Percentiles rank a stretch among this genome's conserved stretches.
Conservation (phyloP, 2,797 vertebrate genomes). For the Pelodytes ibericus region DNA sequence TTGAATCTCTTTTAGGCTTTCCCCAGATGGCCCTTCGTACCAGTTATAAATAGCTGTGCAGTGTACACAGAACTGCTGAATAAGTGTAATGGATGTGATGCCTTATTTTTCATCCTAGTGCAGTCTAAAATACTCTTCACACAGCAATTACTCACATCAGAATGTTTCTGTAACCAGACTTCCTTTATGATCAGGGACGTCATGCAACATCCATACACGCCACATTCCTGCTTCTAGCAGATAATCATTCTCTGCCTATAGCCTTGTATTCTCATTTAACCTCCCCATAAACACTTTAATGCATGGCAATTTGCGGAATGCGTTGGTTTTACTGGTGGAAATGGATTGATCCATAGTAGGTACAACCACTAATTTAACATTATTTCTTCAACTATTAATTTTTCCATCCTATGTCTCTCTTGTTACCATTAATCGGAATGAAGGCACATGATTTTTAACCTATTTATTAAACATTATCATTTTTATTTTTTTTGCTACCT, state of each 20-base stretch:
- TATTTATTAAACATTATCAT: too few species aligned
- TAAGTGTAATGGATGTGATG: constrained; percentile 53
- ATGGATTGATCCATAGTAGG: too few species aligned
- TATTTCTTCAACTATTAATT: too few species aligned
- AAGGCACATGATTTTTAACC: too few species aligned
- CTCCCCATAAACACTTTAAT: too few species aligned
- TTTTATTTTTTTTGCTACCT: too few species aligned
- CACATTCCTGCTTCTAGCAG: not conserved
- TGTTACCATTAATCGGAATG: too few species aligned
- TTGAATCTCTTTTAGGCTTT: constrained; percentile 41
- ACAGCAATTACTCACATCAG: constrained; percentile 44
- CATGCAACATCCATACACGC: not conserved
- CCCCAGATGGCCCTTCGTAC: constrained; percentile 51
- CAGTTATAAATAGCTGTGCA: constrained; percentile 47
- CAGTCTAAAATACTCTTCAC: constrained; percentile 47
- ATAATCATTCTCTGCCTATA: not conserved
- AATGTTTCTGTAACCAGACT: constrained; percentile 3
- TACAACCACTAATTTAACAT: too few species aligned
- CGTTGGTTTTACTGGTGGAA: too few species aligned
- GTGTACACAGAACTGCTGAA: constrained; percentile 52
- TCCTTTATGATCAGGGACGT: not conserved
- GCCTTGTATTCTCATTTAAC: not conserved
- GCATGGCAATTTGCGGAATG: too few species aligned
- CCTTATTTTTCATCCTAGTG: constrained; percentile 31
- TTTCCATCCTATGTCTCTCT: too few species aligned